phyloP scores from a whole-genome alignment of 2,888 invertebrate species.

The Papilio demoleus region DNA sequence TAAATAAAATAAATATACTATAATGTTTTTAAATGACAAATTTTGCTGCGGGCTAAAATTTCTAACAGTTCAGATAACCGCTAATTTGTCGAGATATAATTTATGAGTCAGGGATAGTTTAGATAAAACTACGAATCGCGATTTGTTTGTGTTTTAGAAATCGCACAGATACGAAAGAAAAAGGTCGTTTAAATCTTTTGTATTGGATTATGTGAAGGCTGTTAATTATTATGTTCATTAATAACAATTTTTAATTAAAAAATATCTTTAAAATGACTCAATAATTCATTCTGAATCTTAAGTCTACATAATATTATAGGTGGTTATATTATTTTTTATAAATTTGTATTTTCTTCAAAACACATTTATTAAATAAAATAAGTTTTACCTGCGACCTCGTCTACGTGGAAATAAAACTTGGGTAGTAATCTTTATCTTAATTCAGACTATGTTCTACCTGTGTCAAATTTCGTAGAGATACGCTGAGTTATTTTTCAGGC shows the following conservation, averaged over 20 bases:
- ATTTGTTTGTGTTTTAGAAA: constrained; percentile 33
- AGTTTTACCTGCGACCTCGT: too few species aligned
- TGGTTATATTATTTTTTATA: not conserved
- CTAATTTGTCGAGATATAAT: constrained; percentile 25
- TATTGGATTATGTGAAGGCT: constrained; percentile 10
- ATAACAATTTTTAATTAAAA: not conserved
- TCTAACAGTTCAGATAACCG: constrained; percentile 34
- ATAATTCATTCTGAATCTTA: not conserved
- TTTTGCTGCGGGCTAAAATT: constrained; percentile 34
- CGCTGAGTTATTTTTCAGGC: too few species aligned
- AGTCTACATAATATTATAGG: not conserved
- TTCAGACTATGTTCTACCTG: too few species aligned
- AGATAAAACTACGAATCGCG: constrained; percentile 21
- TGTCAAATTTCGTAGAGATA: too few species aligned
- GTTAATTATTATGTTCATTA: not conserved
- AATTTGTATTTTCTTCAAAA: not conserved
- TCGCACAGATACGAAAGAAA: constrained; percentile 1
- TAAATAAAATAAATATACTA: constrained; percentile 28
- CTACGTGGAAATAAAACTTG: too few species aligned
- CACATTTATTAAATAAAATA: too few species aligned
- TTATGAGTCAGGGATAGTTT: constrained; percentile 22
- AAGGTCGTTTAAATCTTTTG: constrained; percentile 26
- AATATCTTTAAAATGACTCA: not conserved
- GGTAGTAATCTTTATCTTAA: too few species aligned
- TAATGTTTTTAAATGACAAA: constrained; percentile 29